Percentiles rank a stretch among this genome's conserved stretches.
phyloP scores from a whole-genome alignment of 2,113 vertebrate species.

The Morone saxatilis region DNA sequence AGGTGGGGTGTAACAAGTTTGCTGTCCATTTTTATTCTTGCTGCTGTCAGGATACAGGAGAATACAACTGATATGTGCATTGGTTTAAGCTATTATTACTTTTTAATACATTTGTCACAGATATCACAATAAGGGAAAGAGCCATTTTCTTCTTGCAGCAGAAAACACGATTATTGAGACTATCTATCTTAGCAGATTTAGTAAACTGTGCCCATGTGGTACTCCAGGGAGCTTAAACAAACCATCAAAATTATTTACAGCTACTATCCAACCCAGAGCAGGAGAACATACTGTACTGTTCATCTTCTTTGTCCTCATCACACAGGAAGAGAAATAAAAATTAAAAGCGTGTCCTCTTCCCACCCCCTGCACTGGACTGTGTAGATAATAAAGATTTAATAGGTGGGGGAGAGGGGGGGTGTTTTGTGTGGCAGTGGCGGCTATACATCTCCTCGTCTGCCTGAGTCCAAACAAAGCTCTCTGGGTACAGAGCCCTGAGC shows the following conservation, averaged over 20 bases:
- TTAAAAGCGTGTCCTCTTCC: conserved; percentile 9
- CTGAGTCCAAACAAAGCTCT: conserved; percentile 72
- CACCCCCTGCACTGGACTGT: conserved; percentile 24
- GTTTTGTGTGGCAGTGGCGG: conserved; percentile 35
- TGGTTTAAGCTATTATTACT: too few relatives aligned
- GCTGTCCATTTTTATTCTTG: background rate
- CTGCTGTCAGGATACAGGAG: background rate
- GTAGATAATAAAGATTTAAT: conserved; percentile 67
- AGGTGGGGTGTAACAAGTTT: background rate
- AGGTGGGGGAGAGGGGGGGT: background rate
- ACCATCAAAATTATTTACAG: conserved; percentile 31
- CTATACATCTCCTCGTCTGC: conserved; percentile 47
- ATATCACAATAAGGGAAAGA: background rate
- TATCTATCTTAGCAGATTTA: background rate
- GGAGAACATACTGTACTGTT: conserved; percentile 1
- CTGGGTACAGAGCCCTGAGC: conserved; percentile 55
- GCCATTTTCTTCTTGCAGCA: background rate
- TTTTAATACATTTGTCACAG: background rate
- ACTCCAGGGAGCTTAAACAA: conserved; percentile 17
- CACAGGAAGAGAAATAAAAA: conserved; percentile 32
- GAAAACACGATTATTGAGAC: background rate
- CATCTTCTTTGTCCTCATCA: background rate
- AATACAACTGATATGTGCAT: too few relatives aligned
- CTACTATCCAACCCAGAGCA: background rate
- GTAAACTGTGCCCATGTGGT: conserved; percentile 31